Conservation (phyloP, 2,888 invertebrate species). For the Sialis fuliginosa region DNA sequence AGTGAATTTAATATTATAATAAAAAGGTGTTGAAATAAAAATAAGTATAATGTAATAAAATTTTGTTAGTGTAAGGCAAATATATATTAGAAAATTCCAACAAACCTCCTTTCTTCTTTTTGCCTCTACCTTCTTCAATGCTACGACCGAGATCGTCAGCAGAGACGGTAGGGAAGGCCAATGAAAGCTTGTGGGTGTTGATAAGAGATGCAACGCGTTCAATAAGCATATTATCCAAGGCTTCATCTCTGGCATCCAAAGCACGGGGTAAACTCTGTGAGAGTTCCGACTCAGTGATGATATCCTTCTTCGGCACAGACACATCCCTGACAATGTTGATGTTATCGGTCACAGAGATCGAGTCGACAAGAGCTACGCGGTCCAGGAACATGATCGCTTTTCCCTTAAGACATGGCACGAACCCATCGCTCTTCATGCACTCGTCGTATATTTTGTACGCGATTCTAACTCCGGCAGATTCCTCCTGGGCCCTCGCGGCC, state of each 20-base stretch:
- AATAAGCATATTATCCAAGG: slow-evolving; percentile 48
- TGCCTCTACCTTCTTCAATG: slow-evolving; percentile 52
- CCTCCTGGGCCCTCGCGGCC: slow-evolving; percentile 19
- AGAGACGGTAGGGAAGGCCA: slow-evolving; percentile 55
- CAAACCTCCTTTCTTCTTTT: not conserved
- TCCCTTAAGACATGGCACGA: slow-evolving; percentile 61
- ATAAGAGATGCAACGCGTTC: slow-evolving; percentile 53
- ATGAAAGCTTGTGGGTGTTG: slow-evolving; percentile 56
- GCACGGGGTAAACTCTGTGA: slow-evolving; percentile 50
- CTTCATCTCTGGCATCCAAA: slow-evolving; percentile 45
- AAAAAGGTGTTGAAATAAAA: too few relatives aligned
- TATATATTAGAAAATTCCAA: not conserved
- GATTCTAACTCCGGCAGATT: slow-evolving; percentile 42
- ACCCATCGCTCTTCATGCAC: slow-evolving; percentile 44
- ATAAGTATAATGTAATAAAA: too few relatives aligned
- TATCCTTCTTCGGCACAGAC: slow-evolving; percentile 17
- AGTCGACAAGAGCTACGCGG: slow-evolving; percentile 52
- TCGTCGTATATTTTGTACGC: slow-evolving; percentile 60
- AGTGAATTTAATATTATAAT: too few relatives aligned
- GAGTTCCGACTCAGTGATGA: slow-evolving; percentile 46
- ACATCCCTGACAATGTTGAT: slow-evolving; percentile 43
- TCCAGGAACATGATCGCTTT: slow-evolving; percentile 67
- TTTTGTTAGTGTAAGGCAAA: too few relatives aligned
- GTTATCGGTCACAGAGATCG: slow-evolving; percentile 42
- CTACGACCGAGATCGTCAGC: slow-evolving; percentile 48